Evolutionary conservation across 2,113 vertebrate species (phyloP), one percentile per base, ranked within the genome.

Genomic region (Pangasianodon hypophthalmus): DNA sequence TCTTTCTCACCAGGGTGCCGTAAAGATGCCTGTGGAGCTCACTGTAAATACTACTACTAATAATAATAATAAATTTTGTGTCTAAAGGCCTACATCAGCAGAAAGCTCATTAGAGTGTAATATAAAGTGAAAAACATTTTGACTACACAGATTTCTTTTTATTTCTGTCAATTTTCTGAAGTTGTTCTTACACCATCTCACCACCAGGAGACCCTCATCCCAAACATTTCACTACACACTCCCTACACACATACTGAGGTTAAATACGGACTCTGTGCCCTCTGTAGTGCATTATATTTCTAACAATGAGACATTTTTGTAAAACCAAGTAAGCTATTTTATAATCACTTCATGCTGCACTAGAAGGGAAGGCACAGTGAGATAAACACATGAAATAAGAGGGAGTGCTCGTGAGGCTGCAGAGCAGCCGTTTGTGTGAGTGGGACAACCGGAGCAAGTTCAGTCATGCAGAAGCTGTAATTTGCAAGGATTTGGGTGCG

Each of bases 401-500:
- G 5, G 24, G 46, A 14, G 46, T 6, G 46, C 37, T 46, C 41
- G 18, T 8, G 41, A 37, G 71, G 6, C 2, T 3, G 14, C 16
- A 41, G 4, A 19, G 5, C 14, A 18, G 4, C 16, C 8, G 5
- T 37, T 71, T 56, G 69, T 29, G 37, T 29, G 10, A 2, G 26
- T 11, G n/a, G 26, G 2, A 7, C 37, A 7, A 21, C 3, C 83
- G 50, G 3, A 46, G 16, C 88, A 73, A 64, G 88, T 62, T 77
- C 4, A 32, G 18, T 41, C 44, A 85, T 6, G 64, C 46, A 26
- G 3, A 73, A 41, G 29, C 64, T 86, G n/a, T 71, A 52, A 73
- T 73, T 73, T 54, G 2, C 3, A 32, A 73, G 52, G 80, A 73
- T 60, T 54, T 46, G 88, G 82, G 87, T 88, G 80, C 9, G 80